phyloP scores from a whole-genome alignment of 2,113 vertebrate genomes.

The Sorex fumeus region DNA sequence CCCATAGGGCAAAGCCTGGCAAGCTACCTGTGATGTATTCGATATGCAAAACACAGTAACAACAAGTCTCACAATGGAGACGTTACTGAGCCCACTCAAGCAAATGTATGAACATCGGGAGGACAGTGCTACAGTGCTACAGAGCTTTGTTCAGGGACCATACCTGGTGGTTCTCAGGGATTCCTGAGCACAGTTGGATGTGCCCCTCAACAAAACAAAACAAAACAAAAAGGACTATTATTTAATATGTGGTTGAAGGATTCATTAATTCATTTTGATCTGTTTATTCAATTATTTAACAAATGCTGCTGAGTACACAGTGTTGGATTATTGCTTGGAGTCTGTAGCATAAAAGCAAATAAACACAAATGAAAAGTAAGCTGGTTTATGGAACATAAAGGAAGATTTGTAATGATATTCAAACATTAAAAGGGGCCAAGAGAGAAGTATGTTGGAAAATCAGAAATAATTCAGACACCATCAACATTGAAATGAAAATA shows the following conservation, averaged over 20 bases:
- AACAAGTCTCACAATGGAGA: too few species aligned
- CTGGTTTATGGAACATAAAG: background rate
- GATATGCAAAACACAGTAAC: too few species aligned
- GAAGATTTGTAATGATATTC: background rate
- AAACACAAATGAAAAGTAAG: conserved; percentile 20
- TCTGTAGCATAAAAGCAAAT: background rate
- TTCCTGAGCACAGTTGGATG: too few species aligned
- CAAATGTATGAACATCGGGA: too few species aligned
- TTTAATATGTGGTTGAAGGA: background rate
- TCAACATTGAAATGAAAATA: conserved; percentile 9
- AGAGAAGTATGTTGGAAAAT: background rate
- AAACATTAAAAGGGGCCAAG: background rate
- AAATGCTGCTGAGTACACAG: background rate
- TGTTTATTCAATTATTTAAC: background rate
- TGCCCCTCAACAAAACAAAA: too few species aligned
- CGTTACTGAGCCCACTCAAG: too few species aligned
- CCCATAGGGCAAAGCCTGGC: too few species aligned
- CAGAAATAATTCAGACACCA: background rate
- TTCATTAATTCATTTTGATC: conserved; percentile 20
- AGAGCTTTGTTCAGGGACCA: too few species aligned
- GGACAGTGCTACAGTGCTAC: too few species aligned
- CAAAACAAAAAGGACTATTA: too few species aligned
- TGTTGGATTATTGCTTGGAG: background rate
- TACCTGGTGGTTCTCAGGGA: too few species aligned
- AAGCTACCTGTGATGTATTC: too few species aligned